Conservation (phyloP, 1,140 invertebrate genomes). For the Drosophila nigromelanica region DNA sequence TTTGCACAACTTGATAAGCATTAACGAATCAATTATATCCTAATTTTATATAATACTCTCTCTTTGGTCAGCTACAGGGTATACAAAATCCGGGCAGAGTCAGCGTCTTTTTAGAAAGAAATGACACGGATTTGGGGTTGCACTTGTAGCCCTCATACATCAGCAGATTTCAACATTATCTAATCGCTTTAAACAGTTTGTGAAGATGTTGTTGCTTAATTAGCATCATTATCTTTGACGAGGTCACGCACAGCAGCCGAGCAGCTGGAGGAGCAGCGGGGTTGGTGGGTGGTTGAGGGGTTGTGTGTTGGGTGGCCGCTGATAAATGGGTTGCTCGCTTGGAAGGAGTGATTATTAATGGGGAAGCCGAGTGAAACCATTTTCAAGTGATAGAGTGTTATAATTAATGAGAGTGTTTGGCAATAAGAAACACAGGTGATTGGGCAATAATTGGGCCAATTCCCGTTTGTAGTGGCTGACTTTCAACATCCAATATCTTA, state of each 20-base stretch:
- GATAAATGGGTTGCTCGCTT: slow-evolving; percentile 49
- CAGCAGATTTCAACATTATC: slow-evolving; percentile 50
- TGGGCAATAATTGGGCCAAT: slow-evolving; percentile 24
- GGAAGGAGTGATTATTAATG: slow-evolving; percentile 66
- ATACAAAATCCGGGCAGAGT: not conserved
- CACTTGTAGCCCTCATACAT: not conserved
- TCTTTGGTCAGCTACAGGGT: not conserved
- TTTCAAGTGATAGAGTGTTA: slow-evolving; percentile 40
- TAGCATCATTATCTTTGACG: slow-evolving; percentile 78
- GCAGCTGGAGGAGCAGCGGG: slow-evolving; percentile 6
- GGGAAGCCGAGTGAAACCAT: slow-evolving; percentile 30
- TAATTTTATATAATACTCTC: too few species aligned
- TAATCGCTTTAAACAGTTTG: slow-evolving; percentile 72
- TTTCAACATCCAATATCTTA: slow-evolving; percentile 25
- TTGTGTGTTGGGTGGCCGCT: slow-evolving; percentile 10
- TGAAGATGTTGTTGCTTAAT: slow-evolving; percentile 69
- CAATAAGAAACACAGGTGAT: slow-evolving; percentile 35
- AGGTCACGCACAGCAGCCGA: slow-evolving; percentile 56
- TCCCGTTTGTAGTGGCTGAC: not conserved
- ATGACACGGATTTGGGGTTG: slow-evolving; percentile 19
- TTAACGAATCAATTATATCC: too few species aligned
- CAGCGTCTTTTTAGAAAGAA: slow-evolving; percentile 2
- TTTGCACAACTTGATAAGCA: too few species aligned
- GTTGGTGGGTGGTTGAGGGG: not conserved
- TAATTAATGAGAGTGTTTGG: slow-evolving; percentile 65